phyloP scores from a whole-genome alignment of 1,140 invertebrate genomes.

The Schlechtendalia chinensis region DNA sequence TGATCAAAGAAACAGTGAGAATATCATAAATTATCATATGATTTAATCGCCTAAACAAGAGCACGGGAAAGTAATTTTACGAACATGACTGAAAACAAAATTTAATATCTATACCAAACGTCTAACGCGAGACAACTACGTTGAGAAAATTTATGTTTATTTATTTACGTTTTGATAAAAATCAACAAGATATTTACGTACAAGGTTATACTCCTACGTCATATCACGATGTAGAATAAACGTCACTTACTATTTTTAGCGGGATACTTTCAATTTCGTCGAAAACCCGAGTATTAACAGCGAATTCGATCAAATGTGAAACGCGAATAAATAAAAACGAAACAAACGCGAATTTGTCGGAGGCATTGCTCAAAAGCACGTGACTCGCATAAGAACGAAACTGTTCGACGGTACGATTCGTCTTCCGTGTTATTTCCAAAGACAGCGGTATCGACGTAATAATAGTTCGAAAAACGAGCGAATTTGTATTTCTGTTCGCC shows the following conservation, averaged over 20 bases:
- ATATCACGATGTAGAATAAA: neutral
- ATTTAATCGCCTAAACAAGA: neutral
- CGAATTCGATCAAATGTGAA: no score
- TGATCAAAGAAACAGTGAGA: neutral
- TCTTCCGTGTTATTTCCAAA: no score
- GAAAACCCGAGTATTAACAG: neutral
- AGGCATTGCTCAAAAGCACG: no score
- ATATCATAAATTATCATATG: neutral
- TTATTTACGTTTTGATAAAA: neutral
- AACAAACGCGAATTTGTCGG: neutral
- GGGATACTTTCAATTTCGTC: neutral
- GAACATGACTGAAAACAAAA: neutral
- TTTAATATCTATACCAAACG: neutral
- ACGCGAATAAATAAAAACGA: neutral
- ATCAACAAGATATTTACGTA: neutral
- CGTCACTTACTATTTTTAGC: neutral
- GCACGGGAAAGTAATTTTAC: neutral
- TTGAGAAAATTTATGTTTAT: neutral
- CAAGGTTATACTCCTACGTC: neutral
- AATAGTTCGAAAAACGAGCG: no score
- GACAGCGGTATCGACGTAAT: no score
- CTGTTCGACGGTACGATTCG: no score
- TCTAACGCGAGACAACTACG: no score
- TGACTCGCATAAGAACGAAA: no score
- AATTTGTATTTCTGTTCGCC: neutral